A percentile compares a stretch with the other conserved stretches of the same genome.
Evolutionary conservation across 1,140 invertebrate genomes (phyloP).

Genomic region (Drosophila oshimai): DNA sequence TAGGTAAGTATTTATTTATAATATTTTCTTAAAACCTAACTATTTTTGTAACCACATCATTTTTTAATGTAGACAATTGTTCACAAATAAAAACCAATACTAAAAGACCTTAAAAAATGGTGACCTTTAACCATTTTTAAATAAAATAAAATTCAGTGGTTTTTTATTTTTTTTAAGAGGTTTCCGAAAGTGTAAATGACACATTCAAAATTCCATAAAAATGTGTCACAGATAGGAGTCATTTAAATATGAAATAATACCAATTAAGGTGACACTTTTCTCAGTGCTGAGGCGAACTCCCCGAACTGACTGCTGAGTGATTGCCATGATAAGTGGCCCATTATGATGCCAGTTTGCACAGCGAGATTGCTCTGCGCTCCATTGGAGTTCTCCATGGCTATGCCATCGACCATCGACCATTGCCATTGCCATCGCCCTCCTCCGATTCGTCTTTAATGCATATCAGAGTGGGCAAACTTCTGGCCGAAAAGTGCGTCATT

Average conservation of each 20-base stretch:
- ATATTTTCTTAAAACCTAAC: no score
- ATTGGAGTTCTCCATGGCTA: slow-evolving; percentile 48
- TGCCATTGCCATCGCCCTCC: neutral
- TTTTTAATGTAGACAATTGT: no score
- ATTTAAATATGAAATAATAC: neutral
- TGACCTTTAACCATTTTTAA: no score
- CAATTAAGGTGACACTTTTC: neutral
- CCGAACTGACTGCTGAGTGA: slow-evolving; percentile 70
- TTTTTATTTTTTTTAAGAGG: no score
- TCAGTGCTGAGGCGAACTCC: slow-evolving; percentile 16
- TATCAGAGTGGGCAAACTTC: slow-evolving; percentile 74
- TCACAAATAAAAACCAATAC: no score
- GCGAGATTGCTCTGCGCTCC: slow-evolving; percentile 63
- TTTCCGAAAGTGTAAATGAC: no score
- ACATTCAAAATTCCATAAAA: no score
- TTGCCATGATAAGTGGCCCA: slow-evolving; percentile 80
- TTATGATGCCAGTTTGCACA: slow-evolving; percentile 78
- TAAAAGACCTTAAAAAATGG: no score
- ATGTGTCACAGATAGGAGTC: rapidly evolving
- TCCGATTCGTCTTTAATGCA: slow-evolving; percentile 67
- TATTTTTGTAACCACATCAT: no score
- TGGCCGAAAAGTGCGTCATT: slow-evolving; percentile 71
- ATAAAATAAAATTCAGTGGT: no score
- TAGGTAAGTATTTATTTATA: no score
- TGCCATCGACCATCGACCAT: neutral